These are phyloP conservation scores for Opisthograptis luteolata DNA, from an alignment of 2,888 invertebrate genomes.

Conservation along the genomic window DNA sequence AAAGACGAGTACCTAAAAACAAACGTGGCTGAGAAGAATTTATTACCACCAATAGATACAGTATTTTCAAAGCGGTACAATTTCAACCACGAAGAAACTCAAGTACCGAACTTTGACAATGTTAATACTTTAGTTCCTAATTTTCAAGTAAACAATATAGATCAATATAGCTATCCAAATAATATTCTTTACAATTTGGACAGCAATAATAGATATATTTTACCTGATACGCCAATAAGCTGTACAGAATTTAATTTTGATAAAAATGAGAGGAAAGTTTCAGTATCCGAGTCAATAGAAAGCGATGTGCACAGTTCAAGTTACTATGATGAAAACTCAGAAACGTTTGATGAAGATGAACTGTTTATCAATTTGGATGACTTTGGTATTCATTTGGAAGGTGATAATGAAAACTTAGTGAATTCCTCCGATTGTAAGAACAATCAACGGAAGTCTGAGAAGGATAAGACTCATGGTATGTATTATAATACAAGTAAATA, in stretches of 20 bases:
- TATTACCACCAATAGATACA: slow-evolving; percentile 76
- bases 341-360: slow-evolving; percentile 77
- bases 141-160: slow-evolving; percentile 59
- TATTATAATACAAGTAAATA: not conserved
- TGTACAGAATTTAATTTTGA: slow-evolving; percentile 73
- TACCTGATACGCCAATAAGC: slow-evolving; percentile 77
- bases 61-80: slow-evolving; percentile 74
- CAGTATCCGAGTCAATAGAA: slow-evolving; percentile 74
- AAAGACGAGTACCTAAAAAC: slow-evolving; percentile 66
- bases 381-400: slow-evolving; percentile 69
- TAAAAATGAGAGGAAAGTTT: slow-evolving; percentile 65
- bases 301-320: slow-evolving; percentile 73
- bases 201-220: slow-evolving; percentile 61
- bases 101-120: slow-evolving; percentile 43
- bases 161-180: slow-evolving; percentile 78
- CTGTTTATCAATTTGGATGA: slow-evolving; percentile 76
- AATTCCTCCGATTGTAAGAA: slow-evolving; percentile 37
- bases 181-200: slow-evolving; percentile 74
- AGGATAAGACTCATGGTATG: slow-evolving; percentile 68
- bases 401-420: slow-evolving; percentile 48
- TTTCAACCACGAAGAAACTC: slow-evolving; percentile 56
- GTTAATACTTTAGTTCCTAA: slow-evolving; percentile 41
- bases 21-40: slow-evolving; percentile 56
- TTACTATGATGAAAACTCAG: slow-evolving; percentile 75
- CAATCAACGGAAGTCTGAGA: slow-evolving; percentile 54